These are phyloP conservation scores for Alethe diademata DNA, from an alignment of 2,113 vertebrate genomes.

Conservation along the genomic window DNA sequence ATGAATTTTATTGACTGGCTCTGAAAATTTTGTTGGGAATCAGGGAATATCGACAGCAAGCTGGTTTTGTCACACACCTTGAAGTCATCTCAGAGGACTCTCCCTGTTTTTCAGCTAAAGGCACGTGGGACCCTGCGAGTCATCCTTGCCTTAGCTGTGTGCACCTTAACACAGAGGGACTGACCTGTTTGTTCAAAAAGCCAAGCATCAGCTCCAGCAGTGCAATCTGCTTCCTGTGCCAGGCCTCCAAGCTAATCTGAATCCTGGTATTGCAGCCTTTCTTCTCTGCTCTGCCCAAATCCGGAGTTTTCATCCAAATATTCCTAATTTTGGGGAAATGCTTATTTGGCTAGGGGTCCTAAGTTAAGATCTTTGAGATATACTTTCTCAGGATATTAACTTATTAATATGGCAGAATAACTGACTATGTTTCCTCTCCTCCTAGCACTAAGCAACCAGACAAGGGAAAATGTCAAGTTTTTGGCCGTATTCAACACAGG, in stretches of 20 bases:
- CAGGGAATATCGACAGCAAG: not conserved
- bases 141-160: not conserved
- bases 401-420: not conserved
- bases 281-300: not conserved
- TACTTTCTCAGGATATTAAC: not conserved
- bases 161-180: not conserved
- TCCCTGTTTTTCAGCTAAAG: not conserved
- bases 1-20: not conserved
- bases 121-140: rapidly evolving
- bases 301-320: not conserved
- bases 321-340: not conserved
- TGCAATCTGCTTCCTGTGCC: not conserved
- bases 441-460: not conserved
- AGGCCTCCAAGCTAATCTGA: not conserved
- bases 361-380: not conserved
- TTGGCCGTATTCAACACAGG: not conserved
- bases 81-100: not conserved
- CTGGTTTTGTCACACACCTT: not conserved
- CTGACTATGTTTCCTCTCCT: not conserved
- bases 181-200: not conserved
- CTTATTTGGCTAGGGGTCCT: not conserved
- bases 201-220: not conserved
- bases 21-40: not conserved
- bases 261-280: not conserved
- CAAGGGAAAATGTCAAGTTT: slow-evolving; percentile 8